Percentiles rank a stretch among this genome's conserved stretches.
Evolutionary conservation across 2,888 invertebrate species (phyloP).

Genomic region (Callimorpha dominula): DNA sequence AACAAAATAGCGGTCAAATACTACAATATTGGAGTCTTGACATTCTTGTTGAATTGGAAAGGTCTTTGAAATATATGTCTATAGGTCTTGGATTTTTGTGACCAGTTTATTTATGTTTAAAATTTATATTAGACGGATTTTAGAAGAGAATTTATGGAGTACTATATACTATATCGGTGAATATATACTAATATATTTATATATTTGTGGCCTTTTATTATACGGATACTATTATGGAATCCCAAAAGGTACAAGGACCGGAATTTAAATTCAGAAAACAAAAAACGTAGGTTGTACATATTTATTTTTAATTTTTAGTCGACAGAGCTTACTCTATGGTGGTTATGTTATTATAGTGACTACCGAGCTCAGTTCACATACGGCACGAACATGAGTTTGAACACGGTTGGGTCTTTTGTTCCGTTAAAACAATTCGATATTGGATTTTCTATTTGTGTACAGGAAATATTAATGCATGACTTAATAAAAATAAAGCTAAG

Average conservation of each 20-base stretch:
- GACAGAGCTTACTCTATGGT: not conserved
- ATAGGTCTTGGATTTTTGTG: not conserved
- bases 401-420: slow-evolving; percentile 2
- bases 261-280: too few species aligned
- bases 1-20: slow-evolving; percentile 3
- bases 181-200: too few species aligned
- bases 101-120: not conserved
- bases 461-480: not conserved
- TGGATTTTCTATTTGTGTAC: not conserved
- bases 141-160: not conserved
- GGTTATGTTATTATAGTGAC: not conserved
- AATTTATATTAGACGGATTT: not conserved
- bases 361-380: not conserved
- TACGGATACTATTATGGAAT: too few species aligned
- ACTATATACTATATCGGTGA: not conserved
- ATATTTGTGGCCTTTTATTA: too few species aligned
- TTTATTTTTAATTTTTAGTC: not conserved
- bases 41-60: slow-evolving; percentile 13
- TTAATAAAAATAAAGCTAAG: not conserved
- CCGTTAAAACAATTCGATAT: not conserved
- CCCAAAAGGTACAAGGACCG: not conserved
- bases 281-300: too few species aligned
- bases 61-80: not conserved
- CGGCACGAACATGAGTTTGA: not conserved
- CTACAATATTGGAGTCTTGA: not conserved